Conservation (phyloP, 2,113 vertebrate species). For the Aplodontia rufa region DNA sequence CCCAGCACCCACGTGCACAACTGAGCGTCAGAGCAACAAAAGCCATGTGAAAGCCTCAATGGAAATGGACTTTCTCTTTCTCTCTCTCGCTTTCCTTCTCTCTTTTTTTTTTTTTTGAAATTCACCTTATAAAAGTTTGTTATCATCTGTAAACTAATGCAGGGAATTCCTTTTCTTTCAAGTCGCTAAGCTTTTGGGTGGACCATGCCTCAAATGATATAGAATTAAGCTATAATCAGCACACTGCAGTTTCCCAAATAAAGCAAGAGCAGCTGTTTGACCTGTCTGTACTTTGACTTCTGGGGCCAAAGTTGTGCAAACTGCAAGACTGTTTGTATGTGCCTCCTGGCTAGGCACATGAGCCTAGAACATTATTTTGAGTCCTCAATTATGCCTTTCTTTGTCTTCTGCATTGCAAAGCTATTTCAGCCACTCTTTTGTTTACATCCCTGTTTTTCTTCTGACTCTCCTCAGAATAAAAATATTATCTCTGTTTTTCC, state of each 20-base stretch:
- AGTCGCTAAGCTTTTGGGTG: not conserved
- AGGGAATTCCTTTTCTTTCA: not conserved
- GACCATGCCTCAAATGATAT: not conserved
- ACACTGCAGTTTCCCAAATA: not conserved
- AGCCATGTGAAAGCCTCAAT: no score
- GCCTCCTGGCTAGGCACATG: not conserved
- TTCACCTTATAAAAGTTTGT: not conserved
- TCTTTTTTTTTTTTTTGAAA: no score
- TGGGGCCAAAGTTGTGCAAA: not conserved
- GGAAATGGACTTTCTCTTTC: no score
- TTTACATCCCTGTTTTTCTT: not conserved
- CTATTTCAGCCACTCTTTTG: not conserved
- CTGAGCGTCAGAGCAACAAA: no score
- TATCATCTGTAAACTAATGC: not conserved
- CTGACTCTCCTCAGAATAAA: not conserved
- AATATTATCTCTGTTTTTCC: not conserved
- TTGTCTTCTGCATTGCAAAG: not conserved
- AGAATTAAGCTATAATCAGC: not conserved
- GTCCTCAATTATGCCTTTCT: not conserved
- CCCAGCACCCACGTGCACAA: no score
- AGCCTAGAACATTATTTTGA: not conserved
- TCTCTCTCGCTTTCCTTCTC: no score
- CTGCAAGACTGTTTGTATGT: not conserved
- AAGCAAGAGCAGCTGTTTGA: not conserved
- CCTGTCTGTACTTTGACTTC: not conserved